These are phyloP conservation scores for Furnarius figulus DNA, from an alignment of 2,113 vertebrate species.

Conservation along the genomic window DNA sequence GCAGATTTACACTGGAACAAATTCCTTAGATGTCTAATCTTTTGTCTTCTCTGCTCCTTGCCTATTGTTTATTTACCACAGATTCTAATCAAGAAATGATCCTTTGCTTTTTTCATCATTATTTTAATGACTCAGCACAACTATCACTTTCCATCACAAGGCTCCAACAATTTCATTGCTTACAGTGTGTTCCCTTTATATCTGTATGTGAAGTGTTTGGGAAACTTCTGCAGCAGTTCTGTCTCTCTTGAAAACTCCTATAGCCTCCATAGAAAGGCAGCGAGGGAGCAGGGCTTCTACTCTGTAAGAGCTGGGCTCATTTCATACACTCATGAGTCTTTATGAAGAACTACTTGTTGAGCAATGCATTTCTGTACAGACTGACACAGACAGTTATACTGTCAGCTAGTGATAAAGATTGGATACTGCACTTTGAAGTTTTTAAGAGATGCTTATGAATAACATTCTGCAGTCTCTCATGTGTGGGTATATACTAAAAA, in stretches of 20 bases:
- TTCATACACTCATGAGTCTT: not conserved
- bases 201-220: not conserved
- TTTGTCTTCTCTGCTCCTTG: not conserved
- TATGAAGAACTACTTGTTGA: not conserved
- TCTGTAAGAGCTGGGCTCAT: not conserved
- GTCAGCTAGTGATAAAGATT: not conserved
- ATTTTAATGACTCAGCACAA: not conserved
- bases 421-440: not conserved
- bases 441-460: not conserved
- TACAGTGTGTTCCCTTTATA: not conserved
- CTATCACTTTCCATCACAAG: not conserved
- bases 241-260: not conserved
- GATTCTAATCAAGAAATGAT: not conserved
- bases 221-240: not conserved
- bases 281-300: not conserved
- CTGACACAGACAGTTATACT: not conserved
- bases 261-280: not conserved
- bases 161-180: not conserved
- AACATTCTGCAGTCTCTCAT: not conserved
- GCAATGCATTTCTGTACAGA: not conserved
- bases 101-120: not conserved
- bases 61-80: not conserved
- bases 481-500: not conserved
- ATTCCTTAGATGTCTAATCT: not conserved
- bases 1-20: not conserved